These are phyloP conservation scores for Anas platyrhynchos DNA, from an alignment of 2,113 vertebrate species.

Conservation along the genomic window DNA sequence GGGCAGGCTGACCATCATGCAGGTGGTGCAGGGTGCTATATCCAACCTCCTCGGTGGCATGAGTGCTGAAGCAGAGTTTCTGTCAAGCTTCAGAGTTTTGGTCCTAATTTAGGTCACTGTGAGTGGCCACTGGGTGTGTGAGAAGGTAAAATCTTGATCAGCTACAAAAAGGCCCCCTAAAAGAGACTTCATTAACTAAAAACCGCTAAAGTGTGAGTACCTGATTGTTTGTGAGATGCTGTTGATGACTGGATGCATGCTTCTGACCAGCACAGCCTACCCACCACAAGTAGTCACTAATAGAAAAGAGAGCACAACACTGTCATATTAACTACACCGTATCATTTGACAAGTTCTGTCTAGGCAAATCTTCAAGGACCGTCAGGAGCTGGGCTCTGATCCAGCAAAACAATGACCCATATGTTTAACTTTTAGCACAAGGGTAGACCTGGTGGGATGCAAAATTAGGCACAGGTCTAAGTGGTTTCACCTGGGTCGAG, in stretches of 20 bases:
- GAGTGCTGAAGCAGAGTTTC: background rate
- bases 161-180: background rate
- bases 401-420: constrained; percentile 1
- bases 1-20: rapidly evolving
- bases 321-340: background rate
- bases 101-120: background rate
- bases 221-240: background rate
- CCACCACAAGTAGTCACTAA: background rate
- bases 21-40: background rate
- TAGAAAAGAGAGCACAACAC: background rate
- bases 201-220: background rate
- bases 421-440: background rate
- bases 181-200: background rate
- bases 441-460: background rate
- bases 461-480: background rate
- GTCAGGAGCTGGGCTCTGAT: background rate
- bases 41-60: too few species aligned
- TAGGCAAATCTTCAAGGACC: constrained; percentile 8
- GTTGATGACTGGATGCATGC: background rate
- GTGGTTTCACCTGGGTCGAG: background rate
- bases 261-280: background rate
- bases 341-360: background rate
- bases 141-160: background rate
- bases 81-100: background rate
- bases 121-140: background rate